Conservation (phyloP, 1,140 invertebrate species). For the Aphis craccivora region DNA sequence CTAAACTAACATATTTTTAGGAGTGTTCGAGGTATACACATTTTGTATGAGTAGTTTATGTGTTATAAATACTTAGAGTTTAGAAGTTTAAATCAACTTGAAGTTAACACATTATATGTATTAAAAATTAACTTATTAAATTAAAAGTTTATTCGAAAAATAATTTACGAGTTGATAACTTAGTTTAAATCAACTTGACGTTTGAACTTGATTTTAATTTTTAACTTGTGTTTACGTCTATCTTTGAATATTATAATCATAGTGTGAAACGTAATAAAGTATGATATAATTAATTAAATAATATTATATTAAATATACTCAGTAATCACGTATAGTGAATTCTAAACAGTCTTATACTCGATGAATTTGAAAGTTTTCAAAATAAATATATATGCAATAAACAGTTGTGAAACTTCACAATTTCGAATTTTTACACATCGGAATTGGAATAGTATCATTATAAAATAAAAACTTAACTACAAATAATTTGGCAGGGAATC, state of each 20-base stretch:
- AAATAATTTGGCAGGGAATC: neutral
- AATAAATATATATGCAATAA: neutral
- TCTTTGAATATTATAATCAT: neutral
- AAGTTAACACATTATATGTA: neutral
- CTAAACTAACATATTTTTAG: neutral
- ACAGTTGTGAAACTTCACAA: neutral
- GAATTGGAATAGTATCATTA: neutral
- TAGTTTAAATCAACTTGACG: neutral
- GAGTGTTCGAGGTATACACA: neutral
- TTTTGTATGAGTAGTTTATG: neutral
- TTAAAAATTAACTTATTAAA: neutral
- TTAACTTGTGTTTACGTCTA: neutral
- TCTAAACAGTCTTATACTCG: neutral
- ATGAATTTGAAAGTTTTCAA: neutral
- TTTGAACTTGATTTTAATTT: slow-evolving; percentile 10
- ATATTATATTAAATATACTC: neutral
- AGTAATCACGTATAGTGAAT: neutral
- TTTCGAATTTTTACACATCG: neutral
- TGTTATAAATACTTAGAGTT: slow-evolving; percentile 1
- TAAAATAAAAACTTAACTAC: neutral
- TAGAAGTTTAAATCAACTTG: neutral
- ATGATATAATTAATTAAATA: neutral
- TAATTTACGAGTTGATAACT: neutral
- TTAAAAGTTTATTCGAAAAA: neutral
- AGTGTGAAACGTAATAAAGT: neutral